Evolutionary conservation across 1,140 invertebrate species (phyloP), one percentile per base, ranked within the genome.

Genomic region (Drosophila ambigua): DNA sequence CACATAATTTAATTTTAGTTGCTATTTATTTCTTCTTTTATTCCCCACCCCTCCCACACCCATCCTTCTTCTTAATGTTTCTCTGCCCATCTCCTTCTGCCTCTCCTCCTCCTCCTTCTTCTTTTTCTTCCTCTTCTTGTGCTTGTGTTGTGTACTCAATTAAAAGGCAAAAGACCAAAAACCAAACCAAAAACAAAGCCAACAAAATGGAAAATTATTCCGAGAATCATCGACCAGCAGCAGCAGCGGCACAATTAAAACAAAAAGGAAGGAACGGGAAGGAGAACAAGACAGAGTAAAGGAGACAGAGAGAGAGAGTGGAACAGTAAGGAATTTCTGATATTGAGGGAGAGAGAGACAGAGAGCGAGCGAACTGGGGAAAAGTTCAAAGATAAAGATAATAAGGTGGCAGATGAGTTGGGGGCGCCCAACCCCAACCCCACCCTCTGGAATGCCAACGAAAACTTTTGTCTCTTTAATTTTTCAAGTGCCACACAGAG

Each of bases 171-270:
- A 84, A 71, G 53, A 82, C 62, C 65, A 83, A 75, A 74, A 63
- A 46, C 50, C 59, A 63, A 55, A 61, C 46, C 46, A 53, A 58
- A 44, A 64, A 52, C 55, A 13, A 39, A 16, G 59, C 49, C 61
- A 73, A 67, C 72, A 74, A 81, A 88, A 71, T 78, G 83, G 67
- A 78, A 90, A 89, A 89, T 90, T 85, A 82, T 89, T 89, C 85
- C 66, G 71, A 85, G 87, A 79, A 90, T 79, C 74, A 75, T 78
- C 81, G 63, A 73, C 73, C 72, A 71, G 72, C 68, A 24, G 16
- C 16, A 45, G 66, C 66, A 66, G 57, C 79, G 79, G 68, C 48
- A 80, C 81, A 87, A 87, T 87, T 85, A 85, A 85, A 85, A 81
- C 13, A 66, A 57, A 69, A 58, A 49, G 20, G 31, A 15, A 23